Evolutionary conservation across 2,888 invertebrate genomes (phyloP).

Genomic region (Orgyia antiqua): DNA sequence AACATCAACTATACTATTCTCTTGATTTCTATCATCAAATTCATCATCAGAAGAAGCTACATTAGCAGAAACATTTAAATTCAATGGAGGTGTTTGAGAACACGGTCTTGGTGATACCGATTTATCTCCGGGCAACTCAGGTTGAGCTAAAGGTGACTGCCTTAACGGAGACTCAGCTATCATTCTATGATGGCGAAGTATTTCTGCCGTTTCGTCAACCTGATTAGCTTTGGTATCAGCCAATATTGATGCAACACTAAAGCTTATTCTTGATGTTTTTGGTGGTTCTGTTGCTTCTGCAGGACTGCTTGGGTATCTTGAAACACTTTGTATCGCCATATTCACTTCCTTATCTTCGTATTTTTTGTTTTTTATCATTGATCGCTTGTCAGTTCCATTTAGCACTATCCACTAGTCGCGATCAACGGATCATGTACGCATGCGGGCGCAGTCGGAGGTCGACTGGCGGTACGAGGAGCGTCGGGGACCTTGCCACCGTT

Average conservation of each 20-base stretch:
- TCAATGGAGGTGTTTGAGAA: conserved; percentile 67
- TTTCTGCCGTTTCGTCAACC: conserved; percentile 62
- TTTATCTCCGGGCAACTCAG: conserved; percentile 66
- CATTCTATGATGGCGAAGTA: conserved; percentile 71
- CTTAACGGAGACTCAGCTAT: conserved; percentile 70
- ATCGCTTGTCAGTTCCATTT: conserved; percentile 73
- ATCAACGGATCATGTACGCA: conserved; percentile 68
- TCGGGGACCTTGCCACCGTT: conserved; percentile 40
- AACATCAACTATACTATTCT: conserved; percentile 86
- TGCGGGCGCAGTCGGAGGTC: conserved; percentile 71
- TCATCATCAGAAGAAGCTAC: conserved; percentile 79
- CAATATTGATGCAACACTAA: conserved; percentile 92
- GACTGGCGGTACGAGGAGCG: conserved; percentile 59
- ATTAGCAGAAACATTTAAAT: conserved; percentile 67
- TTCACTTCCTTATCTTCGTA: conserved; percentile 78
- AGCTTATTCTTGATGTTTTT: conserved; percentile 85
- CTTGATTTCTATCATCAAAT: conserved; percentile 83
- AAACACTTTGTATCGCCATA: conserved; percentile 83
- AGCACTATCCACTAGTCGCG: conserved; percentile 56
- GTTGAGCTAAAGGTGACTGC: conserved; percentile 67
- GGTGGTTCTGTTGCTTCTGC: conserved; percentile 80
- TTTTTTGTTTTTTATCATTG: conserved; percentile 81
- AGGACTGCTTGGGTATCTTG: conserved; percentile 81
- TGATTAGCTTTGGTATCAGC: conserved; percentile 86
- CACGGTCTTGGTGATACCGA: conserved; percentile 56